These are phyloP conservation scores for Bothrops jararaca DNA, from an alignment of 2,113 vertebrate species.

Conservation along the genomic window DNA sequence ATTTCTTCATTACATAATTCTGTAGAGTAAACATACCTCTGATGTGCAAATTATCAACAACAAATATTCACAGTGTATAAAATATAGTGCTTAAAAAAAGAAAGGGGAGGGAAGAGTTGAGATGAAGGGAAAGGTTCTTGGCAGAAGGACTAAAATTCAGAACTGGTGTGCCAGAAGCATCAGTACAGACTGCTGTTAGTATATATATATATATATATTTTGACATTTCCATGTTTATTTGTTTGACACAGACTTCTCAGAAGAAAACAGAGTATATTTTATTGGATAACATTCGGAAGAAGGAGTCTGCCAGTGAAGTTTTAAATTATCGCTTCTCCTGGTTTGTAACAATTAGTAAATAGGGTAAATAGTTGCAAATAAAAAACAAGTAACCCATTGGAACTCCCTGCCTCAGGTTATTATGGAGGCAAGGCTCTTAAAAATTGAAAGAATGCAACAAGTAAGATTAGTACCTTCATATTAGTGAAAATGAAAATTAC, in stretches of 20 bases:
- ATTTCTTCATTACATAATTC: not conserved
- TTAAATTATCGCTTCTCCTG: not conserved
- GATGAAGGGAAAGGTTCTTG: not conserved
- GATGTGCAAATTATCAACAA: not conserved
- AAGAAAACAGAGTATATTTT: too few species aligned
- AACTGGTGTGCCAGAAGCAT: not conserved
- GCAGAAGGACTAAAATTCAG: not conserved
- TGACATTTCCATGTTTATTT: too few species aligned
- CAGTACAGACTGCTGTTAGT: not conserved
- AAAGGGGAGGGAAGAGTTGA: not conserved
- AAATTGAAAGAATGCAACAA: not conserved
- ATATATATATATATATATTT: too few species aligned
- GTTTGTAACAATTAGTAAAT: not conserved
- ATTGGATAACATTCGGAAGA: not conserved
- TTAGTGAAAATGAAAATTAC: not conserved
- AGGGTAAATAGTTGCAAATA: not conserved
- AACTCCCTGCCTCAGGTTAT: slow-evolving; percentile 1
- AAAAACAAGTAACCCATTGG: not conserved
- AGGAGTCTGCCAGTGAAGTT: not conserved
- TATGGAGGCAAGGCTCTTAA: not conserved
- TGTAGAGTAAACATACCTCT: not conserved
- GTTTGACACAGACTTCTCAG: too few species aligned
- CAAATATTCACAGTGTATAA: not conserved
- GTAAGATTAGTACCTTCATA: not conserved
- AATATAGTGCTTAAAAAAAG: not conserved